Evolutionary conservation across 2,888 invertebrate genomes (phyloP).

Genomic region (Dysmachus trigonus): DNA sequence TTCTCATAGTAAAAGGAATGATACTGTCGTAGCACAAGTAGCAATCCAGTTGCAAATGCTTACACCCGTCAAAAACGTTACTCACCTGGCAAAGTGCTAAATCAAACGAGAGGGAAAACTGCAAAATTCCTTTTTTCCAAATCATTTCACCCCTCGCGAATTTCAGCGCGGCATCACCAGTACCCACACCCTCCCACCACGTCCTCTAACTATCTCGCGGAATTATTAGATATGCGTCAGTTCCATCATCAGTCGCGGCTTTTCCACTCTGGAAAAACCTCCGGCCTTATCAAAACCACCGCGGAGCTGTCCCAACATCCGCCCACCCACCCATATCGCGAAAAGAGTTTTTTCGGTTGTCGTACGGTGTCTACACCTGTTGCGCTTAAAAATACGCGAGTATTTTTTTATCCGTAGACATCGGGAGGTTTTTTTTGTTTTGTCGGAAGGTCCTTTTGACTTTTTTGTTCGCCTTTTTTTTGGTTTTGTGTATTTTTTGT

Average conservation of each 20-base stretch:
- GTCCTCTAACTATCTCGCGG: not conserved
- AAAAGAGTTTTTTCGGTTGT: not conserved
- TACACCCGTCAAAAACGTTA: not conserved
- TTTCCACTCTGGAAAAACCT: not conserved
- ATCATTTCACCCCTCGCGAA: not conserved
- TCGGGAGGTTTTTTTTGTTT: not conserved
- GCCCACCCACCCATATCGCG: not conserved
- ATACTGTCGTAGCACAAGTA: not conserved
- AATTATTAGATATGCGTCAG: not conserved
- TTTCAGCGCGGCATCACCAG: not conserved
- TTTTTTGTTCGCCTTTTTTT: not conserved
- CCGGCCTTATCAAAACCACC: not conserved
- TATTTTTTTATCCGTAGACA: not conserved
- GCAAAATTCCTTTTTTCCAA: not conserved
- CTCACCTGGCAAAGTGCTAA: not conserved
- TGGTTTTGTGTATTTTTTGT: not conserved
- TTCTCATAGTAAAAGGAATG: not conserved
- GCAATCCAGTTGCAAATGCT: not conserved
- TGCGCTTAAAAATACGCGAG: conserved; percentile 18
- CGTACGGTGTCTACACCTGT: conserved; percentile 1
- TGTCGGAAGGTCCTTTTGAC: not conserved
- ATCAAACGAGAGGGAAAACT: not conserved
- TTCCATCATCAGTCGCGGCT: not conserved
- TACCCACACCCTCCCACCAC: not conserved
- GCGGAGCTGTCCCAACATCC: not conserved